phyloP scores from a whole-genome alignment of 2,797 vertebrate genomes.

The Enteromius argenteus region DNA sequence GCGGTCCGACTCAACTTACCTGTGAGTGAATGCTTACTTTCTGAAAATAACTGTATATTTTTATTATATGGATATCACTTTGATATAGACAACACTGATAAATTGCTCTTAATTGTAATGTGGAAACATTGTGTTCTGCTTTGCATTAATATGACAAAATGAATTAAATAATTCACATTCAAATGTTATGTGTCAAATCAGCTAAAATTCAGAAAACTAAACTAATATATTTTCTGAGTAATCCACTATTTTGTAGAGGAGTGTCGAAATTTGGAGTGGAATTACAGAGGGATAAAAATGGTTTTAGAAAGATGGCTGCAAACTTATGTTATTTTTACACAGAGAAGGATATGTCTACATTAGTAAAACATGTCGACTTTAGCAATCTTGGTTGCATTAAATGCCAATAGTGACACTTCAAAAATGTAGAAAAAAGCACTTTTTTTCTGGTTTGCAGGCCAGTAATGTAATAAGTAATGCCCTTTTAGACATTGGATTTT shows the following conservation, averaged over 20 bases:
- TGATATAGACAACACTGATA: not conserved
- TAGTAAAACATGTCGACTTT: not conserved
- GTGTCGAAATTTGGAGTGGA: not conserved
- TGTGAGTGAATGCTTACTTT: constrained; percentile 71
- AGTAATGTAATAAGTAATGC: not conserved
- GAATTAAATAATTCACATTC: not conserved
- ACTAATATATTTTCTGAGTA: not conserved
- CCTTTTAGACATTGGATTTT: not conserved
- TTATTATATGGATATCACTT: not conserved
- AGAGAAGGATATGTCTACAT: not conserved
- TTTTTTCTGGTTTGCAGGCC: not conserved
- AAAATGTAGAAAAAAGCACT: not conserved
- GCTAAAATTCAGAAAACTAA: too few relatives aligned
- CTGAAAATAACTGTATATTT: not conserved
- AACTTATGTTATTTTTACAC: not conserved
- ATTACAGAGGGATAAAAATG: not conserved
- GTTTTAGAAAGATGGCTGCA: not conserved
- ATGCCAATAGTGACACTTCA: not conserved
- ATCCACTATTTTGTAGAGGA: not conserved
- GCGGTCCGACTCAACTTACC: constrained; percentile 87
- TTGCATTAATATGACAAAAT: too few relatives aligned
- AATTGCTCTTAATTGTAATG: not conserved
- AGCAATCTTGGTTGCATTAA: not conserved
- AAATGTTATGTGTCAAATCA: not conserved
- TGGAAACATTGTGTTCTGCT: not conserved